These are phyloP conservation scores for Rotaria macrura DNA, from an alignment of 2,888 invertebrate species.

Conservation along the genomic window DNA sequence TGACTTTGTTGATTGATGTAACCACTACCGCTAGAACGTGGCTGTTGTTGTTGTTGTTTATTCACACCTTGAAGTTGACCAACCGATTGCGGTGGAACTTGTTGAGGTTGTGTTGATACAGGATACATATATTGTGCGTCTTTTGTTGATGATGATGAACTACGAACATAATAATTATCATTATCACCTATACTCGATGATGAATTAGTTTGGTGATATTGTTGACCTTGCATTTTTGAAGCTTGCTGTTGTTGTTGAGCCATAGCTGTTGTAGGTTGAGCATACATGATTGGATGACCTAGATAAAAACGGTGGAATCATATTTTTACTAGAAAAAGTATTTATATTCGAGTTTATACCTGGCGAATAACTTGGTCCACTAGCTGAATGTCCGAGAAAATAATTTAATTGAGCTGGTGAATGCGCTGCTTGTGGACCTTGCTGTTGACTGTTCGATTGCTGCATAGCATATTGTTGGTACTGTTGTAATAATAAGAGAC, in stretches of 20 bases:
- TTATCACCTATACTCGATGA: background rate
- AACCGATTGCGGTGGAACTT: background rate
- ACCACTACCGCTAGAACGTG: background rate
- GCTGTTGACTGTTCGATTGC: background rate
- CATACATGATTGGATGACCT: background rate
- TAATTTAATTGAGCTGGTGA: background rate
- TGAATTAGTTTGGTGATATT: background rate
- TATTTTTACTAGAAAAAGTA: background rate
- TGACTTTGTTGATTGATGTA: background rate
- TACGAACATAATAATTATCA: background rate
- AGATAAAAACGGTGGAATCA: background rate
- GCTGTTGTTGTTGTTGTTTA: background rate
- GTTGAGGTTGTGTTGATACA: background rate
- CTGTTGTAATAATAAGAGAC: background rate
- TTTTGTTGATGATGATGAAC: background rate
- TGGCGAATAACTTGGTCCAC: background rate
- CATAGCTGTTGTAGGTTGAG: background rate
- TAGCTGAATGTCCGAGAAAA: background rate
- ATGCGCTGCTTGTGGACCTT: background rate
- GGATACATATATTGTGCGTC: background rate
- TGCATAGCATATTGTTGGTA: background rate
- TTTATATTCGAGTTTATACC: background rate
- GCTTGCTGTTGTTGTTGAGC: background rate
- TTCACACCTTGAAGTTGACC: background rate
- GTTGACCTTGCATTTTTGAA: background rate